phyloP scores from a whole-genome alignment of 2,113 vertebrate species.

The Tenrec ecaudatus region DNA sequence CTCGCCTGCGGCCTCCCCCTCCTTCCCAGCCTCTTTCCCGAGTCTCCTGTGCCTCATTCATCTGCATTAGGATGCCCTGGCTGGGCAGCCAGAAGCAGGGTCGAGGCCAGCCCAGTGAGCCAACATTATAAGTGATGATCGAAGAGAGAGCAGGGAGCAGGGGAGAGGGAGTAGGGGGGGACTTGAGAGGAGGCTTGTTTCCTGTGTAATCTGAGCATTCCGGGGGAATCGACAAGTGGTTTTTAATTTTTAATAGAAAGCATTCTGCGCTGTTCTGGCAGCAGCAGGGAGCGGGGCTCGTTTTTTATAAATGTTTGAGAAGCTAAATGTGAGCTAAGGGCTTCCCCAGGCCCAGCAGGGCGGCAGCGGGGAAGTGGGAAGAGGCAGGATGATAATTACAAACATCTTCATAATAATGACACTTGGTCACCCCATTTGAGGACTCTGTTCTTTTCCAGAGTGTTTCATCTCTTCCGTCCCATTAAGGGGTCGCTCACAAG shows the following conservation, averaged over 20 bases:
- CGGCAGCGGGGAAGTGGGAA: constrained; percentile 30
- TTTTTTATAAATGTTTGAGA: constrained; percentile 80
- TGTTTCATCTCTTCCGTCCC: constrained; percentile 58
- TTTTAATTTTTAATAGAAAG: constrained; percentile 73
- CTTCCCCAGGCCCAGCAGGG: constrained; percentile 69
- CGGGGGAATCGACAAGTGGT: constrained; percentile 74
- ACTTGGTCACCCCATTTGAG: constrained; percentile 32
- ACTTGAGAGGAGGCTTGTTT: constrained; percentile 78
- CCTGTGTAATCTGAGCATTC: constrained; percentile 77
- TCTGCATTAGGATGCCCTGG: constrained; percentile 77
- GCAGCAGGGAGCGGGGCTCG: constrained; percentile 69
- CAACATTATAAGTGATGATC: constrained; percentile 80
- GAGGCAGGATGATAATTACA: constrained; percentile 69
- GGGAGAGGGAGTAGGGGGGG: constrained; percentile 50
- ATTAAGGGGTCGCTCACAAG: constrained; percentile 19
- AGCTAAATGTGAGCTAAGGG: constrained; percentile 73
- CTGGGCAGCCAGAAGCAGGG: constrained; percentile 72
- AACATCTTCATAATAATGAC: constrained; percentile 74
- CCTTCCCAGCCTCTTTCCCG: not conserved
- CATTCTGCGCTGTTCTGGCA: constrained; percentile 68
- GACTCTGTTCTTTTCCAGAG: constrained; percentile 58
- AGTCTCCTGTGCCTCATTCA: constrained; percentile 55
- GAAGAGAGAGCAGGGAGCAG: constrained; percentile 60
- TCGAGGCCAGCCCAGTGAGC: constrained; percentile 76
- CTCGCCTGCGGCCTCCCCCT: not conserved